A percentile compares a stretch with the other conserved stretches of the same genome.
Evolutionary conservation across 2,113 vertebrate species (phyloP).

Genomic region (Heptranchias perlo): DNA sequence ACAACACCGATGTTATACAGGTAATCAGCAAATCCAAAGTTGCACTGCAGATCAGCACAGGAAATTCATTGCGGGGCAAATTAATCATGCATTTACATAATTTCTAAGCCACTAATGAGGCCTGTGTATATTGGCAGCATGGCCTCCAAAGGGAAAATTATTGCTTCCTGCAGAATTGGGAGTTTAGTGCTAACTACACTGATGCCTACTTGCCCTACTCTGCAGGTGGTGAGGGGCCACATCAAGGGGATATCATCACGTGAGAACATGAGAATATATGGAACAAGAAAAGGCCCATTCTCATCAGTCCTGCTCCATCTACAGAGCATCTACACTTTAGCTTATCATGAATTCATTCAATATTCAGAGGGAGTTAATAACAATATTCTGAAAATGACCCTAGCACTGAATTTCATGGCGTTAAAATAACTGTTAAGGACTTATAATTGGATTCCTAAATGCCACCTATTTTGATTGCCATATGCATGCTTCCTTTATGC

Average conservation of each 20-base stretch:
- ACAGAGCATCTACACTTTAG: not conserved
- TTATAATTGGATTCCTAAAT: not conserved
- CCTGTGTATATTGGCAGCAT: not conserved
- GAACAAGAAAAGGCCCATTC: not conserved
- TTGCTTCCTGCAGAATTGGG: not conserved
- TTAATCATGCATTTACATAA: not conserved
- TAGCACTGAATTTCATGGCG: not conserved
- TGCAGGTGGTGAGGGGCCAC: not conserved
- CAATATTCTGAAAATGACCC: not conserved
- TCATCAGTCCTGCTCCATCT: not conserved
- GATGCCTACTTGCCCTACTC: not conserved
- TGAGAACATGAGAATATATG: not conserved
- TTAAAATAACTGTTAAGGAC: not conserved
- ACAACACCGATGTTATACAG: not conserved
- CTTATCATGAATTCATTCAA: not conserved
- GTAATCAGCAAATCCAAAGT: not conserved
- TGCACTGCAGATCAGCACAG: not conserved
- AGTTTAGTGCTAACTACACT: not conserved
- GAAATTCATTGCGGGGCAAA: not conserved
- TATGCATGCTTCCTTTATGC: not conserved
- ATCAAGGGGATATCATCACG: not conserved
- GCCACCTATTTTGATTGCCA: not conserved
- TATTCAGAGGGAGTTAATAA: not conserved
- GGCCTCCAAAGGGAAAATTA: not conserved
- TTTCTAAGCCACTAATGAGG: not conserved